phyloP scores from a whole-genome alignment of 2,888 invertebrate species.

The Syrista parreyssii region DNA sequence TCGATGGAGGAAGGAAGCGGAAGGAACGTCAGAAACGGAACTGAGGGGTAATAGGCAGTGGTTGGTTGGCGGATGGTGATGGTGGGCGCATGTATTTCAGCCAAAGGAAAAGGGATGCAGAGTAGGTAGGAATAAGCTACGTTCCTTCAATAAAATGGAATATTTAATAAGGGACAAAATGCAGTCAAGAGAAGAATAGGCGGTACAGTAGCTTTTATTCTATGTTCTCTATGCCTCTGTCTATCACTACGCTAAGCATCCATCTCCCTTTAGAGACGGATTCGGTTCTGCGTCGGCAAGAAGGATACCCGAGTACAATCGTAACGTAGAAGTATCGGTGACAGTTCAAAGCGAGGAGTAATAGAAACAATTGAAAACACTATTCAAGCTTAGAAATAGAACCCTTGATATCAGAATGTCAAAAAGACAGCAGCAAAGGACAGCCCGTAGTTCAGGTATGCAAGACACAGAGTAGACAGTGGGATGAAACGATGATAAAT shows the following conservation, averaged over 20 bases:
- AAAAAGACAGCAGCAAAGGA: background rate
- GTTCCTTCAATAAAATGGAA: conserved; percentile 60
- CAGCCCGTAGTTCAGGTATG: background rate
- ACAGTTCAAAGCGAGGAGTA: background rate
- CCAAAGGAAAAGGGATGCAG: conserved; percentile 21
- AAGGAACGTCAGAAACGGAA: conserved; percentile 14
- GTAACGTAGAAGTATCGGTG: background rate
- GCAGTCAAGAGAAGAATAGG: conserved; percentile 51
- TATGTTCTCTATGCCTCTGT: background rate
- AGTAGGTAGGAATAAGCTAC: conserved; percentile 37
- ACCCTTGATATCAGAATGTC: background rate
- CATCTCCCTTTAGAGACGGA: background rate
- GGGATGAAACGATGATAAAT: background rate
- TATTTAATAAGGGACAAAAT: conserved; percentile 60
- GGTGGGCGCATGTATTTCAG: conserved; percentile 27
- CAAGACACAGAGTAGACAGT: background rate
- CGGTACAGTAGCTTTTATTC: conserved; percentile 19
- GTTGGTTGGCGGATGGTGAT: background rate
- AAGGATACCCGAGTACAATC: too few relatives aligned
- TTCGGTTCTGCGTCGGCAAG: too few relatives aligned
- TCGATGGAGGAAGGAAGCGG: conserved; percentile 39
- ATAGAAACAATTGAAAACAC: background rate
- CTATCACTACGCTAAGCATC: background rate
- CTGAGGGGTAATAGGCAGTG: conserved; percentile 9
- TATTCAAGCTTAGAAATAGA: background rate